phyloP scores from a whole-genome alignment of 30 jellyfish, hydroid and myxozoan species.

The Cassiopea xamachana region DNA sequence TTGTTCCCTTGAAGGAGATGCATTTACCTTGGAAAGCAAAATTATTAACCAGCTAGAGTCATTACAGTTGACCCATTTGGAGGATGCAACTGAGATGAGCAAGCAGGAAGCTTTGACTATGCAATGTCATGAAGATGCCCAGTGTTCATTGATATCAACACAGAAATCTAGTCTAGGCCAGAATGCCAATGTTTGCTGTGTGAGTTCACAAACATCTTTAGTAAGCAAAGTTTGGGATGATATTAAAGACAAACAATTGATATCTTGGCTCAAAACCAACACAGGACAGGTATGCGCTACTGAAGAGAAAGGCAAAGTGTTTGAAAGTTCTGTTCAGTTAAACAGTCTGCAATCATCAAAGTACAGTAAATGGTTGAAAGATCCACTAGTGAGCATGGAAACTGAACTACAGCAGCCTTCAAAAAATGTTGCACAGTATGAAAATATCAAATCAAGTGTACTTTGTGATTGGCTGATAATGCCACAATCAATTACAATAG shows the following conservation, averaged over 20 bases:
- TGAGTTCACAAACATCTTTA: background rate
- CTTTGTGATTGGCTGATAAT: background rate
- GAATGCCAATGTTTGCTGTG: background rate
- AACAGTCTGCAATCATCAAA: background rate
- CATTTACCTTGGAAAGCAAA: background rate
- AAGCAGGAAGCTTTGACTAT: background rate
- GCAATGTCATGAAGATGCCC: background rate
- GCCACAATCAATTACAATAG: background rate
- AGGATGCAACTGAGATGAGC: background rate
- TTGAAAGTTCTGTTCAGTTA: background rate
- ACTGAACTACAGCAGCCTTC: background rate
- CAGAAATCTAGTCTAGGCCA: background rate
- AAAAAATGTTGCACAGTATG: background rate
- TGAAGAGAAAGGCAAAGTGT: background rate
- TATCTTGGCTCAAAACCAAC: conserved; percentile 21
- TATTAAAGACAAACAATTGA: background rate
- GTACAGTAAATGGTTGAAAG: background rate
- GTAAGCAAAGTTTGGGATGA: conserved; percentile 43
- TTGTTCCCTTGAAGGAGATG: background rate
- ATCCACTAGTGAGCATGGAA: background rate
- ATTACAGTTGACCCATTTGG: background rate
- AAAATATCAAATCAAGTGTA: background rate
- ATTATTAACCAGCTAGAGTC: conserved; percentile 28
- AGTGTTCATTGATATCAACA: conserved; percentile 18
- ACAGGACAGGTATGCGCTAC: background rate